These are phyloP conservation scores for Rhopalosiphum nymphaeae DNA, from an alignment of 2,888 invertebrate species.

Conservation along the genomic window DNA sequence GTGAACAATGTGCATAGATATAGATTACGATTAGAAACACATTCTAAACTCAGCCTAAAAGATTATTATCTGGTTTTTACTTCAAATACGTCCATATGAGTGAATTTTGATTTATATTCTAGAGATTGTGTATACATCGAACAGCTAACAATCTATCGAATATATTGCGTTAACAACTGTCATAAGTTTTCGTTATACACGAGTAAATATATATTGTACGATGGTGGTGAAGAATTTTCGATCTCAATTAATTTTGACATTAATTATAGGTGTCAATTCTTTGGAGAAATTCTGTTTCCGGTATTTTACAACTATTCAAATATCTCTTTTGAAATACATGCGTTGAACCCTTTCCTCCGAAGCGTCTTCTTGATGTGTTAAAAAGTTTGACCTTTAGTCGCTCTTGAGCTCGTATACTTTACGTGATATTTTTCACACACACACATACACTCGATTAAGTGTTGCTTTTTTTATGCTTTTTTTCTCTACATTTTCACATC, in stretches of 20 bases:
- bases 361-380: background rate
- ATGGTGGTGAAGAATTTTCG: background rate
- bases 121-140: background rate
- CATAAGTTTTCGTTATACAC: background rate
- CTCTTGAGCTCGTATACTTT: conserved; percentile 32
- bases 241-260: background rate
- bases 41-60: background rate
- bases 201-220: background rate
- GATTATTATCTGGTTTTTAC: background rate
- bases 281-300: background rate
- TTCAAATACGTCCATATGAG: background rate
- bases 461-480: conserved; percentile 45
- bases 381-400: conserved; percentile 52
- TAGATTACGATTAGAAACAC: background rate
- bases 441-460: conserved; percentile 50
- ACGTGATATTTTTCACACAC: conserved; percentile 44
- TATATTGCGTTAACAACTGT: background rate
- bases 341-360: background rate
- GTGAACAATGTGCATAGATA: background rate
- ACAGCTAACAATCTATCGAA: background rate
- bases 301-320: background rate
- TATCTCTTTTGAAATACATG: background rate
- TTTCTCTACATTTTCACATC: conserved; percentile 53
- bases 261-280: background rate
- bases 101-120: background rate